These are phyloP conservation scores for Mesitornis unicolor DNA, from an alignment of 2,113 vertebrate species.

Conservation along the genomic window DNA sequence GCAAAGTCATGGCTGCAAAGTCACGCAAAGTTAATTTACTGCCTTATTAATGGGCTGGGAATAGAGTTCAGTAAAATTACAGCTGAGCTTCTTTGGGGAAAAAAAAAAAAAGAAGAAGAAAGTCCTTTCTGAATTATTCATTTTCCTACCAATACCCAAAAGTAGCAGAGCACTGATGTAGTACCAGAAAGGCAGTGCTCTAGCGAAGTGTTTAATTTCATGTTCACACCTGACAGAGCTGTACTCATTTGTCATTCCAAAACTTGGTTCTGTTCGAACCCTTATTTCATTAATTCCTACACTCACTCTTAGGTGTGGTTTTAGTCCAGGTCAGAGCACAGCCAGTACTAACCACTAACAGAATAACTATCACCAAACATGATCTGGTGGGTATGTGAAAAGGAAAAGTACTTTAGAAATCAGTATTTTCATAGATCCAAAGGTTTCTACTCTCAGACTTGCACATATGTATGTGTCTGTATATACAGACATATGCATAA, in stretches of 20 bases:
- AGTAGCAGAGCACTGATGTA: background rate
- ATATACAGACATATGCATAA: background rate
- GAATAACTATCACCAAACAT: background rate
- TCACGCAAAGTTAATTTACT: no score
- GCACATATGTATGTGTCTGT: background rate
- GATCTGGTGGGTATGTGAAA: background rate
- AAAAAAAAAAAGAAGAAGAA: rapidly evolving
- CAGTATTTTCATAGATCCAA: background rate
- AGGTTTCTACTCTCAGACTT: background rate
- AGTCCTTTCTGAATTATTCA: background rate
- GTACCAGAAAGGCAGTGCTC: background rate
- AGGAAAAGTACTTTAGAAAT: background rate
- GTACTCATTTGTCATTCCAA: background rate
- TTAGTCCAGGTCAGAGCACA: background rate
- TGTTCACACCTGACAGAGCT: background rate
- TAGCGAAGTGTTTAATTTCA: background rate
- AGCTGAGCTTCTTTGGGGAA: background rate
- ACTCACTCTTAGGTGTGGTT: background rate
- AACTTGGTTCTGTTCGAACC: background rate
- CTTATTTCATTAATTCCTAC: background rate
- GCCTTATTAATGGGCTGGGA: background rate
- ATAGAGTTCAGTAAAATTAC: background rate
- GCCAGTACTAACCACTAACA: background rate
- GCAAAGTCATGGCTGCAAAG: background rate
- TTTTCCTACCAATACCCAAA: background rate